A percentile compares a stretch with the other conserved stretches of the same genome.
These are phyloP conservation scores for Ichneumon xanthorius DNA, from an alignment of 2,888 invertebrate genomes.

Conservation along the genomic window DNA sequence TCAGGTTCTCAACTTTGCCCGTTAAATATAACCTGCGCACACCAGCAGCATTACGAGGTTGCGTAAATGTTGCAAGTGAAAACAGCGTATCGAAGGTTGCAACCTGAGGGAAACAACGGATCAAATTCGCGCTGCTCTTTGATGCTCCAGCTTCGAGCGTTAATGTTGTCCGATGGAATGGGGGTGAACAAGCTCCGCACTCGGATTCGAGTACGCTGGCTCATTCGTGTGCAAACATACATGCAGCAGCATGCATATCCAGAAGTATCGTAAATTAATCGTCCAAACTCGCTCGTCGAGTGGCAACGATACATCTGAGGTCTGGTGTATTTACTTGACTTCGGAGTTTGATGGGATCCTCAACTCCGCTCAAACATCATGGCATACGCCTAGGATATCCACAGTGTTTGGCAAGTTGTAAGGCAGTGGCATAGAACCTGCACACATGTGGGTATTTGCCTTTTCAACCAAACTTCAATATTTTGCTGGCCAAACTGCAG, in stretches of 20 bases:
- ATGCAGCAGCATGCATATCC: not conserved
- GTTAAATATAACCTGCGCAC: slow-evolving; percentile 12
- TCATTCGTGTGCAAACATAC: not conserved
- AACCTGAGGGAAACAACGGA: slow-evolving; percentile 20
- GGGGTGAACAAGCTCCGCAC: not conserved
- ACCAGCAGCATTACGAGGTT: slow-evolving; percentile 20
- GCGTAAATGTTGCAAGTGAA: slow-evolving; percentile 32
- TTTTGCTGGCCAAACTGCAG: not conserved
- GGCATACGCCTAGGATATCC: not conserved
- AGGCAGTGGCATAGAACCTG: not conserved
- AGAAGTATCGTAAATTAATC: not conserved
- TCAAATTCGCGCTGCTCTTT: slow-evolving; percentile 8
- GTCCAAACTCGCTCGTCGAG: not conserved
- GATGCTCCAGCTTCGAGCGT: not conserved
- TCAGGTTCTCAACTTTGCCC: slow-evolving; percentile 5
- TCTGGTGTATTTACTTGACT: not conserved
- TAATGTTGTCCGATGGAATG: not conserved
- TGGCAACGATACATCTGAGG: not conserved
- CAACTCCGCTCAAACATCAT: not conserved
- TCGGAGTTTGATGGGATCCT: not conserved
- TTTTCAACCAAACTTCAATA: not conserved
- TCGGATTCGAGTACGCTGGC: not conserved
- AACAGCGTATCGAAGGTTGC: not conserved
- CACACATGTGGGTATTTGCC: not conserved
- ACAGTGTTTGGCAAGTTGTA: not conserved